Evolutionary conservation across 2,113 vertebrate genomes (phyloP).

Genomic region (Notarius quadriscutis): DNA sequence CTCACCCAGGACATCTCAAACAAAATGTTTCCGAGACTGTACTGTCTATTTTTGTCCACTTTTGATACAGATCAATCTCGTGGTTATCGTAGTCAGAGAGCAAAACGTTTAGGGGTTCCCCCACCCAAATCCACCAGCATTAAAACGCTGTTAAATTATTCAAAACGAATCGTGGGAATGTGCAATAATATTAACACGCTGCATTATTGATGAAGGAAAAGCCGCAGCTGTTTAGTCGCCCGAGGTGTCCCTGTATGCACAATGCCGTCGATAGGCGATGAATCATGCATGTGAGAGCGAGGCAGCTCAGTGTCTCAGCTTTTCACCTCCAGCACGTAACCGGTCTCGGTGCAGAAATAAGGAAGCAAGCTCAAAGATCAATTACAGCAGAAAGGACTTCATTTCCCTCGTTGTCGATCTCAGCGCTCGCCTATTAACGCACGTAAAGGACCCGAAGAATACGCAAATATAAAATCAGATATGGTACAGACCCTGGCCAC

Average conservation of each 20-base stretch:
- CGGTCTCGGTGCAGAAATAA: not conserved
- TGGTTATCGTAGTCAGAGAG: not conserved
- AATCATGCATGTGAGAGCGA: conserved; percentile 44
- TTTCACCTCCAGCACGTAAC: not conserved
- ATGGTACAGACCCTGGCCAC: not conserved
- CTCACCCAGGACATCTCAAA: not conserved
- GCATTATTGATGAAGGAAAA: conserved; percentile 43
- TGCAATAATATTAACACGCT: conserved; percentile 24
- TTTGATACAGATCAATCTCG: not conserved
- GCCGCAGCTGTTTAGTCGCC: conserved; percentile 27
- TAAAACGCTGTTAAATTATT: conserved; percentile 39
- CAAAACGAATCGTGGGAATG: conserved; percentile 5
- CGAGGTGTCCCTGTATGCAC: conserved; percentile 20
- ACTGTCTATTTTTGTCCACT: not conserved
- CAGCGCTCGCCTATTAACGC: not conserved
- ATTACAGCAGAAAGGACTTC: not conserved
- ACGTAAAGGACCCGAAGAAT: not conserved
- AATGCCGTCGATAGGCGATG: conserved; percentile 29
- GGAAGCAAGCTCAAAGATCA: not conserved
- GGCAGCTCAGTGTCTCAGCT: not conserved
- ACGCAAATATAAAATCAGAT: not conserved
- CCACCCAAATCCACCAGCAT: conserved; percentile 1
- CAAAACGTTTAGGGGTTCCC: not conserved
- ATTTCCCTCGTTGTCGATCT: not conserved
- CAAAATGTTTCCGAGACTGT: not conserved